Base-by-base conservation (phyloP, 2,797 vertebrate species). In the Anguilla marmorata region DNA sequence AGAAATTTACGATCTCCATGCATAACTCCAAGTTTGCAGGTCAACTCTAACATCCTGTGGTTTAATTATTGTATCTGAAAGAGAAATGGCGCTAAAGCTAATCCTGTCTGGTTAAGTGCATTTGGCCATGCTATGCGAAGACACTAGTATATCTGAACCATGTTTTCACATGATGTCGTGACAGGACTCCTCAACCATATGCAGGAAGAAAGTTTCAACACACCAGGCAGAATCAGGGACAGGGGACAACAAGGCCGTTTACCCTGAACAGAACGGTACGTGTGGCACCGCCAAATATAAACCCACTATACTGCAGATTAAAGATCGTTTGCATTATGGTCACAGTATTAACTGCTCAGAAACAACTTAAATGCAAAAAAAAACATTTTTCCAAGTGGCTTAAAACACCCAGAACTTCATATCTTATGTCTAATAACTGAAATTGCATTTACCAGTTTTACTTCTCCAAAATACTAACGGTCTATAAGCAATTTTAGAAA, bases 241-340 rank as follows among this genome's bases (percentile, higher is more conserved):
- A 60, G 21, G 27, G 14, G 56, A 85, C 24, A 84, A 41, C 60
- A 48, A 79, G 69, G 30, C 84, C 84, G 21, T 50, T 85, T 63
- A 80, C 27, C 33, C 72, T 88, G 24, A 88, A 88, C 54, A 88
- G 87, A 60, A 72, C 50, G 72, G 87, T 88, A n/a, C 63, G 84
- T 85, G 63, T 8, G 9, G 19, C 24, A 12, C 41, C 8, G 16
- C 45, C 21, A 50, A 82, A 82, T 24, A 24, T 2, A 48, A n/a
- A 50, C 41, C 41, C 11, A 2, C n/a, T 82, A 82, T n/a, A 5
- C 0, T 50, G 41, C 41, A n/a, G 0, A 33, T 82, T 33, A 82
- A 48, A 45, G 7, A 48, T 45, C 11, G 9, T 45, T 24, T 14
- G n/a, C n/a, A 72, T 27, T 27, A 72, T 72, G 66, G 66, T 12